These are phyloP conservation scores for Stictocephala bisonia DNA, from an alignment of 2,888 invertebrate species.

Conservation along the genomic window DNA sequence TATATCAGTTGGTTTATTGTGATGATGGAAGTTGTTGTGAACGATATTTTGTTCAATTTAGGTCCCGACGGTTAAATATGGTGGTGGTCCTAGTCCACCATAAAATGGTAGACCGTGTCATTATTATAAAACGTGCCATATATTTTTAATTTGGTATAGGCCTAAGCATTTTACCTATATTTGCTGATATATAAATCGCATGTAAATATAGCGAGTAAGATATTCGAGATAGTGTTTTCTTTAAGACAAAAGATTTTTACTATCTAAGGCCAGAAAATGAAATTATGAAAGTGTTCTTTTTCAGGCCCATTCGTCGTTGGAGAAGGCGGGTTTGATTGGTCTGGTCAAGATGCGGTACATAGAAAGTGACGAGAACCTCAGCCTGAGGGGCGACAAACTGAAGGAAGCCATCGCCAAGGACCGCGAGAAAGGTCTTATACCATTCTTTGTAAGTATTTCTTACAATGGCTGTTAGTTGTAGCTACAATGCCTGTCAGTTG, in stretches of 20 bases:
- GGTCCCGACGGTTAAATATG: no score
- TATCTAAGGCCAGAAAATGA: neutral
- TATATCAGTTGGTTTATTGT: no score
- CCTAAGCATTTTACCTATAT: no score
- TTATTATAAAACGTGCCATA: no score
- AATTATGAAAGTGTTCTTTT: slow-evolving; percentile 37
- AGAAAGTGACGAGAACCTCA: slow-evolving; percentile 86
- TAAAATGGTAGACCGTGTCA: no score
- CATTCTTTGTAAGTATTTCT: slow-evolving; percentile 84
- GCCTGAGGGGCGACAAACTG: slow-evolving; percentile 84
- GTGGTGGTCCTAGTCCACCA: no score
- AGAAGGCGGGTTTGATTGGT: slow-evolving; percentile 94
- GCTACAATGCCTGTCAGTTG: no score
- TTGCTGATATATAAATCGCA: neutral
- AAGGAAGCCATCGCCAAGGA: slow-evolving; percentile 84
- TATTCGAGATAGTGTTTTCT: neutral
- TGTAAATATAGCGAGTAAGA: neutral
- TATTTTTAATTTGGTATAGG: no score
- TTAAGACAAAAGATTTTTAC: no score
- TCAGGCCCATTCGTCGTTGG: slow-evolving; percentile 93
- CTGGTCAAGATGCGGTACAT: slow-evolving; percentile 93
- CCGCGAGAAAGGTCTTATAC: slow-evolving; percentile 85
- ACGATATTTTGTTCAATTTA: no score
- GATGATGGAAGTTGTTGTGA: no score
- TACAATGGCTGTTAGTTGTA: no score